These are phyloP conservation scores for Coenonympha arcania DNA, from an alignment of 2,888 invertebrate species.

Conservation along the genomic window DNA sequence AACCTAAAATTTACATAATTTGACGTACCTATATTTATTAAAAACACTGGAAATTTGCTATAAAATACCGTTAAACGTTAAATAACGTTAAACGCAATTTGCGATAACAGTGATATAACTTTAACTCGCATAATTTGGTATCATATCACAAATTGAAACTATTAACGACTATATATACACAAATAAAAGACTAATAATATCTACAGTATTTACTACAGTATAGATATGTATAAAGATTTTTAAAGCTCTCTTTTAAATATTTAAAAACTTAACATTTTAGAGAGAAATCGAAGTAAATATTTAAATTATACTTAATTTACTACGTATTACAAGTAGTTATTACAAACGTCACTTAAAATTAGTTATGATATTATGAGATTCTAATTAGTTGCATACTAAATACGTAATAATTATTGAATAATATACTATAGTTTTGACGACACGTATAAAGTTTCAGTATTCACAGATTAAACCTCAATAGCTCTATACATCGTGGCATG, in stretches of 20 bases:
- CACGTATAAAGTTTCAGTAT: too few relatives aligned
- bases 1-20: not conserved
- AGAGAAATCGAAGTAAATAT: slow-evolving; percentile 15
- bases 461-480: too few relatives aligned
- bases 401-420: too few relatives aligned
- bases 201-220: slow-evolving; percentile 27
- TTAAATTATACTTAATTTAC: not conserved
- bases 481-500: too few relatives aligned
- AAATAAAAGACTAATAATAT: slow-evolving; percentile 7
- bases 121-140: not conserved
- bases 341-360: too few relatives aligned
- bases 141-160: slow-evolving; percentile 15
- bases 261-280: slow-evolving; percentile 10
- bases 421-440: too few relatives aligned
- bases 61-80: too few relatives aligned
- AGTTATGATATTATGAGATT: too few relatives aligned
- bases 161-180: slow-evolving; percentile 20
- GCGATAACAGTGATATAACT: not conserved
- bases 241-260: slow-evolving; percentile 53
- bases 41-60: not conserved
- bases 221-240: slow-evolving; percentile 53
- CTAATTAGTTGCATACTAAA: too few relatives aligned
- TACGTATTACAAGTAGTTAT: not conserved
- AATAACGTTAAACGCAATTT: not conserved
- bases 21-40: not conserved